phyloP scores from a whole-genome alignment of 2,888 invertebrate genomes.

The Cyrtodaria siliqua region DNA sequence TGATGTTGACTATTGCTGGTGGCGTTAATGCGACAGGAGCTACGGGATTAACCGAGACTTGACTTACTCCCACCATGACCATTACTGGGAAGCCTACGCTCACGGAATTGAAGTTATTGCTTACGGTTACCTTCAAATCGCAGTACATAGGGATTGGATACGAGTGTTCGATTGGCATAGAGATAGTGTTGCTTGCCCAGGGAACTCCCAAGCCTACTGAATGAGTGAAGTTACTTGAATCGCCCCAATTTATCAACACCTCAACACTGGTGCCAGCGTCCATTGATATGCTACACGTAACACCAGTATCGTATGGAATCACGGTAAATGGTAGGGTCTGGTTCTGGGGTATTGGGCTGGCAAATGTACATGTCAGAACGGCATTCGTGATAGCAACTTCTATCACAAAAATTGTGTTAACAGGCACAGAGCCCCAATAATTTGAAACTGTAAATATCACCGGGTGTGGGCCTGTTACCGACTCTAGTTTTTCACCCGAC shows the following conservation, averaged over 20 bases:
- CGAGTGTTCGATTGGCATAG: slow-evolving; percentile 49
- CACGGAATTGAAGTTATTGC: slow-evolving; percentile 62
- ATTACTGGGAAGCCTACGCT: slow-evolving; percentile 31
- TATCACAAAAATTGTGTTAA: slow-evolving; percentile 52
- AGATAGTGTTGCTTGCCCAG: slow-evolving; percentile 34
- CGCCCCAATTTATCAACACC: slow-evolving; percentile 43
- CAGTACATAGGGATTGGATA: slow-evolving; percentile 65
- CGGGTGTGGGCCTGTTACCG: slow-evolving; percentile 24
- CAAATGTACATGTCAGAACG: slow-evolving; percentile 22
- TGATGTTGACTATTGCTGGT: slow-evolving; percentile 58
- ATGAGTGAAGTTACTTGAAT: slow-evolving; percentile 12
- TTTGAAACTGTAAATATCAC: slow-evolving; percentile 38
- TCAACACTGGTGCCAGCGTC: slow-evolving; percentile 28
- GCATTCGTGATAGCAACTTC: slow-evolving; percentile 59
- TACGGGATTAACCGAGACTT: neutral
- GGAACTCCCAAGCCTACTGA: slow-evolving; percentile 18
- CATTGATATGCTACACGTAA: slow-evolving; percentile 36
- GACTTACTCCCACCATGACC: slow-evolving; percentile 68
- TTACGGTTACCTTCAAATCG: slow-evolving; percentile 54
- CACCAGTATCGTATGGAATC: slow-evolving; percentile 56
- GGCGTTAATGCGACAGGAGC: slow-evolving; percentile 54
- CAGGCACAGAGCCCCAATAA: slow-evolving; percentile 12
- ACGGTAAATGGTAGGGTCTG: slow-evolving; percentile 50
- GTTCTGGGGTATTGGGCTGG: slow-evolving; percentile 1
- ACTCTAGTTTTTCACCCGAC: slow-evolving; percentile 8